Evolutionary conservation across 2,113 vertebrate genomes (phyloP), one percentile per base, ranked within the genome.

Genomic region (Paradoxurus hermaphroditus): DNA sequence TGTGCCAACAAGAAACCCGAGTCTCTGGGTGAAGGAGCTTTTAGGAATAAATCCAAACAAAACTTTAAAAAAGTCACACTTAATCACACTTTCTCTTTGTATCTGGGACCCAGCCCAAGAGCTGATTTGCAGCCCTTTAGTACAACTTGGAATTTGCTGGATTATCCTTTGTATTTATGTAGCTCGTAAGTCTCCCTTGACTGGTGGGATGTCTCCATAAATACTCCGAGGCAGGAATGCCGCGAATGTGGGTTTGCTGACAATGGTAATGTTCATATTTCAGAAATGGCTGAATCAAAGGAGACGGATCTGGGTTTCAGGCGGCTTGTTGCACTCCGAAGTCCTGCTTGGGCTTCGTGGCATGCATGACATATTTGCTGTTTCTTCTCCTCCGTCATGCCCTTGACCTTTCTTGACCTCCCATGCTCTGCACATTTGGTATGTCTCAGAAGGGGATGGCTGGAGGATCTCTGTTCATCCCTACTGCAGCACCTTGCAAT

Each of bases 11-110:
- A 39, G 79, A 67, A 62, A 44, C 19, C 56, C 4, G 34, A 23
- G 3, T 72, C 86, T 75, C 62, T 13, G 75, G 67, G 36, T 77
- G 85, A 94, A 97, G 88, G 97, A 96, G 97, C 90, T 97, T 98
- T 98, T 97, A 91, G 97, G 97, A 97, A 97, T 91, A 95, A 91
- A 97, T 97, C 97, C 97, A 98, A 98, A 94, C 90, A 94, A 96
- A 97, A 97, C 93, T 96, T 97, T 83, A 41, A 86, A 44, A 41
- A 78, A 86, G 93, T 94, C 94, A 67, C 84, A 92, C 73, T 98
- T 94, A 88, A 98, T 98, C 97, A 97, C 49, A 94, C 70, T 44
- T 93, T 59, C 51, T 85, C 72, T 63, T 81, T 56, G 81, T 49
- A 67, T 70, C 93, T 93, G 93, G 94, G 93, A 77, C 94, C 92